phyloP scores from a whole-genome alignment of 1,140 invertebrate genomes.

The Heliothis virescens region DNA sequence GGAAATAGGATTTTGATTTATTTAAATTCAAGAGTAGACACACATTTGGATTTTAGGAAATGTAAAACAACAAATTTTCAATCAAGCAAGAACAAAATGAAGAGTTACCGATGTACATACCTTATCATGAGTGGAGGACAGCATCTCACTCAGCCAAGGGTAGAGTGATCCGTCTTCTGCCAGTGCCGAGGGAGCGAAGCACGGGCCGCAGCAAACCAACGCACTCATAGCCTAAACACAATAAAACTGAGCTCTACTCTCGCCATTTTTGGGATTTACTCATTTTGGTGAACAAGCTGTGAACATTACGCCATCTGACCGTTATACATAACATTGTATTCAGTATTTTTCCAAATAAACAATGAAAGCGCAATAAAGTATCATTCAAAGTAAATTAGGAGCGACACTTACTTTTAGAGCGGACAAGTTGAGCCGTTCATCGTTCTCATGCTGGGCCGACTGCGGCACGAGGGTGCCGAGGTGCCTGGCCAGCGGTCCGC shows the following conservation, averaged over 20 bases:
- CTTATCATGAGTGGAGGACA: slow-evolving; percentile 96
- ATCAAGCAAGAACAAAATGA: too few relatives aligned
- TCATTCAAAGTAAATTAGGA: neutral
- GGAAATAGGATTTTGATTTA: too few relatives aligned
- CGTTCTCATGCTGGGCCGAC: slow-evolving; percentile 72
- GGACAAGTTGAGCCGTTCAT: slow-evolving; percentile 89
- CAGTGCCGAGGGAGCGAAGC: slow-evolving; percentile 94
- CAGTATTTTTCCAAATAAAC: too few relatives aligned
- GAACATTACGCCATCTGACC: too few relatives aligned
- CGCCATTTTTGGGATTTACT: too few relatives aligned
- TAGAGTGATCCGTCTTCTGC: slow-evolving; percentile 97
- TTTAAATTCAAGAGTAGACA: too few relatives aligned
- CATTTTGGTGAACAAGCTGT: too few relatives aligned
- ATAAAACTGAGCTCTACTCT: neutral
- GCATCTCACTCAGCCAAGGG: slow-evolving; percentile 96
- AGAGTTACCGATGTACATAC: slow-evolving; percentile 81
- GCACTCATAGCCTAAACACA: slow-evolving; percentile 94
- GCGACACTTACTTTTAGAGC: slow-evolving; percentile 90
- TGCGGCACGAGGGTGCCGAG: slow-evolving; percentile 77
- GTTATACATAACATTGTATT: too few relatives aligned
- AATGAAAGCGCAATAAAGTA: neutral
- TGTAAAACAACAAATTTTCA: too few relatives aligned
- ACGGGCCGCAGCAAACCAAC: slow-evolving; percentile 97
- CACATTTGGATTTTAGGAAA: too few relatives aligned
- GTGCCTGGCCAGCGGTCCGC: slow-evolving; percentile 92